Evolutionary conservation across 2,113 vertebrate species (phyloP).

Genomic region (Spea multiplicata): DNA sequence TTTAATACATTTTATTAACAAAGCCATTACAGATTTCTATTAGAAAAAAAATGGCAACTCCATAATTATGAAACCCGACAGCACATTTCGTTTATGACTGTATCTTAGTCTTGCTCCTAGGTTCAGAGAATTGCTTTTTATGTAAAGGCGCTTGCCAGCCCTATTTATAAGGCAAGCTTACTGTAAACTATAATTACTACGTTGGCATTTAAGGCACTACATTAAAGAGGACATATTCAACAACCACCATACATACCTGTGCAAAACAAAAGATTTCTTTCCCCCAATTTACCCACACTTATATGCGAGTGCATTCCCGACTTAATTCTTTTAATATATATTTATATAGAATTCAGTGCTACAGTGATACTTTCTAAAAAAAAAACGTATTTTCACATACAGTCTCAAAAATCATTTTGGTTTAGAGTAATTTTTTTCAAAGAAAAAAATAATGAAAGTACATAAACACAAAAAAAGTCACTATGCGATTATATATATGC

Average conservation of each 20-base stretch:
- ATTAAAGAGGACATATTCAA: constrained; percentile 71
- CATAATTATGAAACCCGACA: constrained; percentile 14
- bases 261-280: constrained; percentile 76
- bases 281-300: constrained; percentile 61
- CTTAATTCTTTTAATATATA: constrained; percentile 20
- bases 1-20: neutral
- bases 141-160: constrained; percentile 73
- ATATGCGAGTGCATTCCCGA: constrained; percentile 20
- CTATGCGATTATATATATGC: constrained; percentile 70
- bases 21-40: constrained; percentile 8
- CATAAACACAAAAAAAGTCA: neutral
- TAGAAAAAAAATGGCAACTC: constrained; percentile 5
- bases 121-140: constrained; percentile 44
- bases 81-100: constrained; percentile 1
- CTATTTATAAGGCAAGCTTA: constrained; percentile 79
- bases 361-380: constrained; percentile 78
- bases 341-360: constrained; percentile 63
- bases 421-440: constrained; percentile 51
- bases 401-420: constrained; percentile 80
- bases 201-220: constrained; percentile 84
- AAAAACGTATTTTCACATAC: constrained; percentile 71
- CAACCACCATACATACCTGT: constrained; percentile 84
- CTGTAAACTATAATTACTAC: constrained; percentile 85
- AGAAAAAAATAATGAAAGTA: constrained; percentile 49
- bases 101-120: constrained; percentile 39